Evolutionary conservation across 2,888 invertebrate genomes (phyloP).

Genomic region (Conus canariensis): DNA sequence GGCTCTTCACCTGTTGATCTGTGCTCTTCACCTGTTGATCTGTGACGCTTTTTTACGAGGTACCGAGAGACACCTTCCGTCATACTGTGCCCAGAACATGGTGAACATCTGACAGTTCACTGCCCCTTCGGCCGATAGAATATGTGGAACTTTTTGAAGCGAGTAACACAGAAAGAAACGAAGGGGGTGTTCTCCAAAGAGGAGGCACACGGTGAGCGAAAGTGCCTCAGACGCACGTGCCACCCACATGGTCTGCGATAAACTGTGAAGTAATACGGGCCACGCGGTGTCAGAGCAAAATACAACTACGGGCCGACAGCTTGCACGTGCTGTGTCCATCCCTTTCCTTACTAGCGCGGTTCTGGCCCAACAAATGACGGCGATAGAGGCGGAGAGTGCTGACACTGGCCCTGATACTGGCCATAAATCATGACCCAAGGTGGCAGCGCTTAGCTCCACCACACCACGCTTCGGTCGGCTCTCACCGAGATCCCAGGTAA

Average conservation of each 20-base stretch:
- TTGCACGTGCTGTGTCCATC: slow-evolving; percentile 23
- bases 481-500: too few species aligned
- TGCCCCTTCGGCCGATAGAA: too few species aligned
- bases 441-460: background rate
- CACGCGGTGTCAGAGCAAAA: background rate
- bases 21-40: too few species aligned
- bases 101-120: too few species aligned
- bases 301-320: slow-evolving; percentile 13
- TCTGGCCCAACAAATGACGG: background rate
- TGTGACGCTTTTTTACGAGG: too few species aligned
- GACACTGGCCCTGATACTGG: background rate
- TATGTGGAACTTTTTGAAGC: too few species aligned
- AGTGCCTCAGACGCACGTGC: slow-evolving; percentile 20
- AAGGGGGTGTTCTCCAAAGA: too few species aligned
- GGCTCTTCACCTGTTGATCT: too few species aligned
- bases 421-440: background rate
- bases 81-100: too few species aligned
- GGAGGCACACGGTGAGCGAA: background rate
- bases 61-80: too few species aligned
- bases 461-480: too few species aligned
- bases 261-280: slow-evolving; percentile 22
- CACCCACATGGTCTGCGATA: slow-evolving; percentile 26
- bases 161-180: too few species aligned
- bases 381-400: slow-evolving; percentile 12
- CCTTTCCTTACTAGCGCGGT: background rate